A percentile compares a stretch with the other conserved stretches of the same genome.
Conservation (phyloP, 2,113 vertebrate genomes). For the Tapirus terrestris region DNA sequence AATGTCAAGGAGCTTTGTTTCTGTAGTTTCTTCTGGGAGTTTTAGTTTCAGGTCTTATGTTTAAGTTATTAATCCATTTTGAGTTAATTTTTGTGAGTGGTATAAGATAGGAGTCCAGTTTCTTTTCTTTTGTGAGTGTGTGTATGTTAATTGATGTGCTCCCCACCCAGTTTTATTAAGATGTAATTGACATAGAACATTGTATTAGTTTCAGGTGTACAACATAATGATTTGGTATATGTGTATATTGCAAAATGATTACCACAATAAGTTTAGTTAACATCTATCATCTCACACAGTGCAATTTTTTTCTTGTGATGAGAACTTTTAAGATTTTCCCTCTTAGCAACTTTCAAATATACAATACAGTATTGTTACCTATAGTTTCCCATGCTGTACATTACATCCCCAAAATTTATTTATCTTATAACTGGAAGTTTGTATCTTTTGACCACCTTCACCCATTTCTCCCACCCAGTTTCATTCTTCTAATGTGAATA, state of each 20-base stretch:
- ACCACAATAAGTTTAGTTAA: too few relatives aligned
- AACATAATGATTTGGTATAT: background rate
- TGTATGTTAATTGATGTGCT: background rate
- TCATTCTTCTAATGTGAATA: background rate
- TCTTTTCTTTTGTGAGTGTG: background rate
- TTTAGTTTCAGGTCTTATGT: too few relatives aligned
- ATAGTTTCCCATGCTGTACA: background rate
- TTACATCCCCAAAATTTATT: background rate
- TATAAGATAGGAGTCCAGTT: background rate
- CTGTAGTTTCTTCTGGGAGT: too few relatives aligned
- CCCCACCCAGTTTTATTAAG: background rate
- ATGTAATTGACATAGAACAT: background rate
- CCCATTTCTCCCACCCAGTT: background rate
- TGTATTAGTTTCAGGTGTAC: background rate
- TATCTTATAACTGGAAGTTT: background rate
- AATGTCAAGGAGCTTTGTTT: too few relatives aligned
- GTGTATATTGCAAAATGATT: too few relatives aligned
- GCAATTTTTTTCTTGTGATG: too few relatives aligned
- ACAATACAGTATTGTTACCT: background rate
- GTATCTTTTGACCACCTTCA: background rate
- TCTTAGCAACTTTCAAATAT: too few relatives aligned
- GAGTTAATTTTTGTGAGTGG: too few relatives aligned
- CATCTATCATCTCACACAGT: too few relatives aligned
- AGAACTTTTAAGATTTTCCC: too few relatives aligned
- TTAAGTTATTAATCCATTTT: too few relatives aligned